These are phyloP conservation scores for Callipepla californica DNA, from an alignment of 2,113 vertebrate genomes.

Conservation along the genomic window DNA sequence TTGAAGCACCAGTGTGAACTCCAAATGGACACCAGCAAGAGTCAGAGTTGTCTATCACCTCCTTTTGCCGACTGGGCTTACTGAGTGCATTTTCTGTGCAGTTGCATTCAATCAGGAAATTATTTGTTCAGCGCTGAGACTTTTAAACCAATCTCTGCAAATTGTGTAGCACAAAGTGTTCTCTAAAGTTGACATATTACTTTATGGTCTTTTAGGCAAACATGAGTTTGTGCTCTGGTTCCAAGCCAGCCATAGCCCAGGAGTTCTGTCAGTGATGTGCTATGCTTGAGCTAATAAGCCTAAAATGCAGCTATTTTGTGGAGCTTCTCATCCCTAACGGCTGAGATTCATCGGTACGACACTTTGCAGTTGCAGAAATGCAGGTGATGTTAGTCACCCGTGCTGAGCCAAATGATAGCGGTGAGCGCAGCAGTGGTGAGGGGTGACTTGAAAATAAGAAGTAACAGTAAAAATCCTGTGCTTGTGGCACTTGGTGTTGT, in stretches of 20 bases:
- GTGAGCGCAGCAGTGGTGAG: background rate
- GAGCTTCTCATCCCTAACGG: background rate
- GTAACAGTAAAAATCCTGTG: background rate
- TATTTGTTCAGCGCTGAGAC: background rate
- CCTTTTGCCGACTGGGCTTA: background rate
- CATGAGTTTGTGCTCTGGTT: background rate
- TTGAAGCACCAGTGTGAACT: background rate
- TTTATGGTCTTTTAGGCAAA: background rate
- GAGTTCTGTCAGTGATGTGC: background rate
- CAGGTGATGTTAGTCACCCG: background rate
- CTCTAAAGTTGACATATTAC: background rate
- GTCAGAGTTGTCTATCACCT: background rate
- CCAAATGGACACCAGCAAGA: background rate
- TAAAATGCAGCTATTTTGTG: background rate
- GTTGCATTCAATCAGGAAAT: background rate
- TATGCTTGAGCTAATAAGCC: background rate
- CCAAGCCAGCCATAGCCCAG: background rate
- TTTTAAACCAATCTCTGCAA: background rate
- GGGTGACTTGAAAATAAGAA: background rate
- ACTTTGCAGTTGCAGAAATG: background rate
- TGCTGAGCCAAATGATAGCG: background rate
- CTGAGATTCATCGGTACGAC: background rate
- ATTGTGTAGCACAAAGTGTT: background rate
- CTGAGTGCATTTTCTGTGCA: background rate
- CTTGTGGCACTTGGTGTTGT: background rate